A percentile compares a stretch with the other conserved stretches of the same genome.
Conservation (phyloP, 2,888 invertebrate genomes). For the Temnothorax ravouxi region DNA sequence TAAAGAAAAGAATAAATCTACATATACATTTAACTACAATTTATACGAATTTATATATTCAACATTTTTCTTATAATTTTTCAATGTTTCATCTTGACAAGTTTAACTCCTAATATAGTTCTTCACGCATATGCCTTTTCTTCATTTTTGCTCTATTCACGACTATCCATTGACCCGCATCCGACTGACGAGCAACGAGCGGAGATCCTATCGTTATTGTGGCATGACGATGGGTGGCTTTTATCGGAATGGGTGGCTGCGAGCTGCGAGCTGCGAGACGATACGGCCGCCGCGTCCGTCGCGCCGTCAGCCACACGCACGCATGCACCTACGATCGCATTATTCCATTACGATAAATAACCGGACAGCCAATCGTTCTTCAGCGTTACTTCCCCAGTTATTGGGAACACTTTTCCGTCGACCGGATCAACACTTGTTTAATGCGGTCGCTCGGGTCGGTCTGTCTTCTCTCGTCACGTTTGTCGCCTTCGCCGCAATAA, state of each 20-base stretch:
- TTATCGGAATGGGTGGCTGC: slow-evolving; percentile 50
- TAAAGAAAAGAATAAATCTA: neutral
- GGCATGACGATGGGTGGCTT: slow-evolving; percentile 30
- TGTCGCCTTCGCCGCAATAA: slow-evolving; percentile 34
- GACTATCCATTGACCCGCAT: slow-evolving; percentile 9
- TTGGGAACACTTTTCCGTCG: slow-evolving; percentile 43
- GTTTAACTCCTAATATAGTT: neutral
- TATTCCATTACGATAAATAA: slow-evolving; percentile 54
- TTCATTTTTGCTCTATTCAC: slow-evolving; percentile 17
- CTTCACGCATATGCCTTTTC: neutral
- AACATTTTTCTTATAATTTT: neutral
- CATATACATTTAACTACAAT: neutral
- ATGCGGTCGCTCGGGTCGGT: neutral
- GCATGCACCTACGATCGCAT: slow-evolving; percentile 43
- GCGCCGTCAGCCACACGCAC: neutral
- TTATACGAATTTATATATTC: neutral
- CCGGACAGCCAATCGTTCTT: slow-evolving; percentile 40
- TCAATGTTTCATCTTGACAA: neutral
- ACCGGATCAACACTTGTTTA: slow-evolving; percentile 19
- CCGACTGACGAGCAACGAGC: slow-evolving; percentile 25
- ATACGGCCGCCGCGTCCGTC: neutral
- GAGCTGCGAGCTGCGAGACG: slow-evolving; percentile 32
- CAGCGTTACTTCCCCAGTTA: slow-evolving; percentile 22
- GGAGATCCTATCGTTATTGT: slow-evolving; percentile 24
- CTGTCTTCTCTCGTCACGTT: slow-evolving; percentile 15